Evolutionary conservation across 2,888 invertebrate genomes (phyloP).

Genomic region (Dione vanillae): DNA sequence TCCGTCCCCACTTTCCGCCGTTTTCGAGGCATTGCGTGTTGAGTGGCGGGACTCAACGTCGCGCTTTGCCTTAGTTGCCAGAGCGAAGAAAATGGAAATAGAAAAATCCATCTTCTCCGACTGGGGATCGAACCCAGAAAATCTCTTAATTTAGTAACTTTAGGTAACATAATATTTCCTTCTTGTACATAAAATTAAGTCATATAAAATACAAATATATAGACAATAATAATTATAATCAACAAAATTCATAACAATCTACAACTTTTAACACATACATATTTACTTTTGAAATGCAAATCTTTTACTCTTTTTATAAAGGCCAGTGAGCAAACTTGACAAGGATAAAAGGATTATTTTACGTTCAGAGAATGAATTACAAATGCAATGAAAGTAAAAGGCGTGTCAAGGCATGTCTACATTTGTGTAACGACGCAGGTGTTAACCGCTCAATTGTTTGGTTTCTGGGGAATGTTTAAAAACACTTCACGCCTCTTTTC

Average conservation of each 20-base stretch:
- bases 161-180: no score
- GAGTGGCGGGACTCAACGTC: no score
- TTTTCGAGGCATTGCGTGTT: no score
- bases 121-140: no score
- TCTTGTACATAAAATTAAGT: no score
- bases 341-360: conserved; percentile 35
- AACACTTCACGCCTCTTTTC: conserved; percentile 48
- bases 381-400: conserved; percentile 42
- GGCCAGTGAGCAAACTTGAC: conserved; percentile 7
- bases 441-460: conserved; percentile 59
- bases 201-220: no score
- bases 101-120: no score
- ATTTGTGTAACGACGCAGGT: conserved; percentile 53
- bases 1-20: no score
- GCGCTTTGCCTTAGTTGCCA: no score
- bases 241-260: background rate
- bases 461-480: conserved; percentile 49
- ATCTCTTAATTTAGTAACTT: no score
- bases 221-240: background rate
- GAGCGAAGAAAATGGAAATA: no score
- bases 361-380: conserved; percentile 26
- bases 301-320: conserved; percentile 19
- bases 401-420: conserved; percentile 30
- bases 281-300: conserved; percentile 6
- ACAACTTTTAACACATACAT: background rate